Percentiles rank a stretch among this genome's conserved stretches.
Conservation (phyloP, 2,888 invertebrate genomes). For the Cheilosia variabilis region DNA sequence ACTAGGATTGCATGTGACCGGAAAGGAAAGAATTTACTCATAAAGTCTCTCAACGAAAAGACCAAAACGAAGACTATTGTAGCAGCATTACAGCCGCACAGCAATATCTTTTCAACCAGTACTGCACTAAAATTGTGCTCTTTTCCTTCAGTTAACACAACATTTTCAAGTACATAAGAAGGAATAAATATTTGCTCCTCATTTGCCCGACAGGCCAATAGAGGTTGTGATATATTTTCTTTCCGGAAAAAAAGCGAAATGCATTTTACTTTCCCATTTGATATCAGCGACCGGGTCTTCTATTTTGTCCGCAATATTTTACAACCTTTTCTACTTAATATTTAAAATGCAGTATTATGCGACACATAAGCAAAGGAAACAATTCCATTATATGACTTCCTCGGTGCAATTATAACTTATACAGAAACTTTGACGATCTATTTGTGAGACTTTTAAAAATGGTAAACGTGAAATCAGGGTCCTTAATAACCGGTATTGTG, state of each 20-base stretch:
- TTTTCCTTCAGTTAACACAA: conserved; percentile 12
- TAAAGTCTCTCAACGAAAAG: not conserved
- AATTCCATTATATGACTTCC: conserved; percentile 8
- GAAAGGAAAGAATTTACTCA: not conserved
- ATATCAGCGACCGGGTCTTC: not conserved
- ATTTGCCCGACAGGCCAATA: conserved; percentile 38
- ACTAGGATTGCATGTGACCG: conserved; percentile 7
- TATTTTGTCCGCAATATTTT: not conserved
- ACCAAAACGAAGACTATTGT: not conserved
- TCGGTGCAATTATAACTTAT: not conserved
- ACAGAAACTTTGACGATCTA: not conserved
- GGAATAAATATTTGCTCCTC: conserved; percentile 35
- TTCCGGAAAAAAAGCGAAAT: conserved; percentile 21
- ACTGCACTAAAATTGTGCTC: not conserved
- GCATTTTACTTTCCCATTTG: conserved; percentile 18
- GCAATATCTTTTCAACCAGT: not conserved
- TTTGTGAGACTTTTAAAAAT: too few species aligned
- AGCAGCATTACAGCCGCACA: too few species aligned
- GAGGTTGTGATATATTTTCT: conserved; percentile 10
- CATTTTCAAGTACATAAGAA: conserved; percentile 26
- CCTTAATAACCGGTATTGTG: too few species aligned
- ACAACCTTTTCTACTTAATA: not conserved
- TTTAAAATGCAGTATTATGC: conserved; percentile 5
- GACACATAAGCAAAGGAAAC: not conserved
- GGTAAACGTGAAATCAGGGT: too few species aligned